phyloP scores from a whole-genome alignment of 1,140 invertebrate species.

The Goniozus legneri region DNA sequence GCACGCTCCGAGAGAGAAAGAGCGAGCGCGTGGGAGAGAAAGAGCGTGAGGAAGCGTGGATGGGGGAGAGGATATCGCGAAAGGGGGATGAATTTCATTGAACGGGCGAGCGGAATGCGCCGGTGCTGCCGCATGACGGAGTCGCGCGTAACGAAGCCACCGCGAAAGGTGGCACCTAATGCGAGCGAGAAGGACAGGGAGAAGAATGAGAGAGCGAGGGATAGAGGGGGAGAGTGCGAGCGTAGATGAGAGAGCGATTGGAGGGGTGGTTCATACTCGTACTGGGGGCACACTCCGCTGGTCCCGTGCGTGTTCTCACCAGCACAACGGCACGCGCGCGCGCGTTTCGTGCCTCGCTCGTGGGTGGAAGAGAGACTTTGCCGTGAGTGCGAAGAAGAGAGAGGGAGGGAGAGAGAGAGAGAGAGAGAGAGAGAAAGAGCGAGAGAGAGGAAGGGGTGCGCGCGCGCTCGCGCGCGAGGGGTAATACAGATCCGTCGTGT shows the following conservation, averaged over 20 bases:
- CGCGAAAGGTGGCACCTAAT: slow-evolving; percentile 14
- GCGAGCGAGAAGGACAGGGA: no score
- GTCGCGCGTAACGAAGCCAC: slow-evolving; percentile 33
- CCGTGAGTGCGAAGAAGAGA: slow-evolving; percentile 6
- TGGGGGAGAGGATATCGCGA: background rate
- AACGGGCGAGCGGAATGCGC: slow-evolving; percentile 39
- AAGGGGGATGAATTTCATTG: slow-evolving; percentile 34
- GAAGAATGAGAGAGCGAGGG: no score
- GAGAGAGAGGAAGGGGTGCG: slow-evolving; percentile 20
- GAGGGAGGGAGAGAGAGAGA: slow-evolving; percentile 12
- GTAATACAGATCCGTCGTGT: slow-evolving; percentile 26
- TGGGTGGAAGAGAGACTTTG: no score
- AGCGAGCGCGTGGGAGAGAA: no score
- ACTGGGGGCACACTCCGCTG: slow-evolving; percentile 7
- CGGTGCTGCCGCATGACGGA: slow-evolving; percentile 39
- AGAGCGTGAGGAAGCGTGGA: background rate
- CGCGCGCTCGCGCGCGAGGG: slow-evolving; percentile 7
- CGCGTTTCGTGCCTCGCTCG: no score
- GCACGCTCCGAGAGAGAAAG: no score
- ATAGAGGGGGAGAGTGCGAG: no score
- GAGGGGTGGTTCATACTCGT: no score
- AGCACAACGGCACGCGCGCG: background rate
- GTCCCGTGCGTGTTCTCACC: background rate
- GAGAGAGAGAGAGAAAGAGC: slow-evolving; percentile 7
- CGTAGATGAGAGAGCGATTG: no score